Percentiles rank a stretch among this genome's conserved stretches.
These are phyloP conservation scores for Synanthedon formicaeformis DNA, from an alignment of 2,888 invertebrate genomes.

Conservation along the genomic window DNA sequence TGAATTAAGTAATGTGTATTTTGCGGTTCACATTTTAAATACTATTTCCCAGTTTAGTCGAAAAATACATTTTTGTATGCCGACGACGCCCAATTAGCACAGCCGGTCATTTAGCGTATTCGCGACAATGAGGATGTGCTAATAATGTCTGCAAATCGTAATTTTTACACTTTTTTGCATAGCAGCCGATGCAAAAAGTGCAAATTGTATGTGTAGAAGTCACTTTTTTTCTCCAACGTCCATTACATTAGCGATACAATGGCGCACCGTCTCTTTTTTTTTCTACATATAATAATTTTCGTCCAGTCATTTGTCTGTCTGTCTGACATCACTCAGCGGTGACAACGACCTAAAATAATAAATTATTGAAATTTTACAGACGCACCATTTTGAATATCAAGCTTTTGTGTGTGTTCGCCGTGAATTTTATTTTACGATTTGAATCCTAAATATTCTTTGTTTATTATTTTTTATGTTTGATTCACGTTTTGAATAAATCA, in stretches of 20 bases:
- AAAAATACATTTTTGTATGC: conserved; percentile 25
- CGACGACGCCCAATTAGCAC: conserved; percentile 36
- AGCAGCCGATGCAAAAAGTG: neutral
- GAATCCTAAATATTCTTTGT: conserved; percentile 5
- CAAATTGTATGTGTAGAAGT: no score
- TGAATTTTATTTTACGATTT: conserved; percentile 14
- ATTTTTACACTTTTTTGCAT: conserved; percentile 20
- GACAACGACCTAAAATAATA: conserved; percentile 60
- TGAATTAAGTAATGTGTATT: no score
- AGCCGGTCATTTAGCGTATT: conserved; percentile 40
- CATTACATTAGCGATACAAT: conserved; percentile 33
- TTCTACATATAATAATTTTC: conserved; percentile 21
- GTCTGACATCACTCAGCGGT: conserved; percentile 53
- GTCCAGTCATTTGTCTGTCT: conserved; percentile 38
- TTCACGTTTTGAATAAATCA: neutral
- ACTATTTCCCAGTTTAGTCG: neutral
- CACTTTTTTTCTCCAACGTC: conserved; percentile 20
- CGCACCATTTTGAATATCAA: conserved; percentile 19
- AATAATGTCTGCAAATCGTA: conserved; percentile 21
- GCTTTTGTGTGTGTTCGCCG: conserved; percentile 10
- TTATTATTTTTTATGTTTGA: neutral
- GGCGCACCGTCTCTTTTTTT: conserved; percentile 39
- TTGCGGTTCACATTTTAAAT: no score
- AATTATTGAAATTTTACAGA: conserved; percentile 42
- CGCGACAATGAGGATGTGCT: conserved; percentile 56